phyloP scores from a whole-genome alignment of 30 jellyfish, hydroid and myxozoan genomes.

The Mastigias papua region DNA sequence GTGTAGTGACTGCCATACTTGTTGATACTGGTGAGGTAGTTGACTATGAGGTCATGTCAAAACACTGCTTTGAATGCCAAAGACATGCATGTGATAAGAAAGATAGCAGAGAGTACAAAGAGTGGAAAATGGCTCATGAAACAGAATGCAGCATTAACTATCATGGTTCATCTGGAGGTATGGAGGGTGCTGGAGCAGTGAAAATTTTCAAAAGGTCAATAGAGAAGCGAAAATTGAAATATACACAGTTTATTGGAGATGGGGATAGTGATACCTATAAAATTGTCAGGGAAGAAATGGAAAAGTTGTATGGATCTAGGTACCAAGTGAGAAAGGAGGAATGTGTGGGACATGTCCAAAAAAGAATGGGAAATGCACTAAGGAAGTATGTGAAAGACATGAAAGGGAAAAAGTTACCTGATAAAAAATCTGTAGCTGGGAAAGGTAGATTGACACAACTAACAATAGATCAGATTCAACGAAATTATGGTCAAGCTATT shows the following conservation, averaged over 20 bases:
- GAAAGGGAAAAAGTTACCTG: constrained; percentile 34
- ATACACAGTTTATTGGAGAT: constrained; percentile 11
- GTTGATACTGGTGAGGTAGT: constrained; percentile 13
- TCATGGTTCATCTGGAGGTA: constrained; percentile 3
- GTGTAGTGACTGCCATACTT: neutral
- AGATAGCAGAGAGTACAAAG: neutral
- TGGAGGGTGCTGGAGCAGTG: constrained; percentile 39
- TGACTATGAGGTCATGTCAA: constrained; percentile 10
- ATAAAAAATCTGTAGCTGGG: constrained; percentile 42
- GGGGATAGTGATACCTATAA: constrained; percentile 16
- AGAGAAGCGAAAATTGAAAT: neutral
- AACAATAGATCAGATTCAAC: constrained; percentile 10
- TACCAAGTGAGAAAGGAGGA: constrained; percentile 13
- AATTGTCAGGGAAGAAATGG: constrained; percentile 8
- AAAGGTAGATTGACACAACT: constrained; percentile 29
- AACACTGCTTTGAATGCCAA: neutral
- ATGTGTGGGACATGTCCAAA: constrained; percentile 44
- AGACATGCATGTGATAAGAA: neutral
- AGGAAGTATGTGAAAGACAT: neutral
- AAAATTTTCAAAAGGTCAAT: constrained; percentile 20
- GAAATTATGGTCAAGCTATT: constrained; percentile 41
- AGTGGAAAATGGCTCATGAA: neutral
- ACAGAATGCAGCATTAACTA: neutral
- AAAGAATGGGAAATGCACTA: constrained; percentile 41
- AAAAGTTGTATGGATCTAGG: constrained; percentile 7